Evolutionary conservation across 2,797 vertebrate genomes (phyloP).

Genomic region (Tragelaphus oryx): DNA sequence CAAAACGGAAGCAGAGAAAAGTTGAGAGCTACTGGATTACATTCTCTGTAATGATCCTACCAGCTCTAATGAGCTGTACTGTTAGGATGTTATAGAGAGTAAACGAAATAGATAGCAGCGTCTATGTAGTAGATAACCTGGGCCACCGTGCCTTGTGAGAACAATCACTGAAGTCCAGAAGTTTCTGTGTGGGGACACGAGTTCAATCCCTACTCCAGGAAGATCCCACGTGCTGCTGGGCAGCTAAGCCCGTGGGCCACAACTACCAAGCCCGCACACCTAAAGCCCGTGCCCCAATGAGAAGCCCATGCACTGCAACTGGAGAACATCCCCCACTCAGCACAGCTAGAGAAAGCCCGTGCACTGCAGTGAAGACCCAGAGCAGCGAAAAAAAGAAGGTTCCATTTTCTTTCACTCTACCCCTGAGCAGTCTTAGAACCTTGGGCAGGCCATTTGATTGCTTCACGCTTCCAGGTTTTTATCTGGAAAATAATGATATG

Average conservation of each 20-base stretch:
- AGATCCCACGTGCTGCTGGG: neutral
- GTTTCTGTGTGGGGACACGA: neutral
- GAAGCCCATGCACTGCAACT: neutral
- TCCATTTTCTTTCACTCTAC: neutral
- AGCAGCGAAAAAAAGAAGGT: neutral
- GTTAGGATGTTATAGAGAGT: neutral
- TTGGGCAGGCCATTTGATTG: neutral
- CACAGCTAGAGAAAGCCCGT: neutral
- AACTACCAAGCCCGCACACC: rapidly evolving
- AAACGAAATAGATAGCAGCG: neutral
- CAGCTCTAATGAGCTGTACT: no score
- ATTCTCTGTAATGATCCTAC: neutral
- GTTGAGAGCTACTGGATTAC: neutral
- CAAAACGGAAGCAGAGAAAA: neutral
- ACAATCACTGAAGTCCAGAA: no score
- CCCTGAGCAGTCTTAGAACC: neutral
- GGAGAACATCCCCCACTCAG: neutral
- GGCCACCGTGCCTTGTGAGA: neutral
- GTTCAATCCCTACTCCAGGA: neutral
- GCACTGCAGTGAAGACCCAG: neutral
- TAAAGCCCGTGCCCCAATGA: neutral
- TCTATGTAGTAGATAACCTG: neutral
- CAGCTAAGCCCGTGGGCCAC: neutral
- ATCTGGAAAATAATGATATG: neutral
- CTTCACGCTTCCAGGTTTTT: neutral